These are phyloP conservation scores for Phlogophora meticulosa DNA, from an alignment of 2,888 invertebrate species.

Conservation along the genomic window DNA sequence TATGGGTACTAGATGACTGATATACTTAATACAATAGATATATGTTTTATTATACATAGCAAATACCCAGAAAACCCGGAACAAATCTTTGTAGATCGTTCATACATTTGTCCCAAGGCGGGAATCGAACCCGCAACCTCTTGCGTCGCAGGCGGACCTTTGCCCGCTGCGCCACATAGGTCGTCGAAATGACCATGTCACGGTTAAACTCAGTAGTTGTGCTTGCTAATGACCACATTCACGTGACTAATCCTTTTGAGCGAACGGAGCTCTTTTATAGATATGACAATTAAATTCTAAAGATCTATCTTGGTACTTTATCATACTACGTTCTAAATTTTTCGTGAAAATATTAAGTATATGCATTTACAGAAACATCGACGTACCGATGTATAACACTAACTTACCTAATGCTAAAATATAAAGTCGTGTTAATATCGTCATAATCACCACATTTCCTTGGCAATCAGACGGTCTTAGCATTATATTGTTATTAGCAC, in stretches of 20 bases:
- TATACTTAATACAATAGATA: no score
- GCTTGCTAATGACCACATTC: conserved; percentile 47
- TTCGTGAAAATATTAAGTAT: not conserved
- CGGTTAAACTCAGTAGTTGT: conserved; percentile 28
- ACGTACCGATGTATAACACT: not conserved
- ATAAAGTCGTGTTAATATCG: conserved; percentile 21
- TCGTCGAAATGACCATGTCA: conserved; percentile 26
- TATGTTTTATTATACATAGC: no score
- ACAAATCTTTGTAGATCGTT: no score
- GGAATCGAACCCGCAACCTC: no score
- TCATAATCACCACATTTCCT: not conserved
- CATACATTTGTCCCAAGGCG: no score
- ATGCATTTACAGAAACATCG: not conserved
- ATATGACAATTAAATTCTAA: conserved; percentile 24
- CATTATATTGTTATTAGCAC: conserved; percentile 33
- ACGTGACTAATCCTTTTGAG: conserved; percentile 38
- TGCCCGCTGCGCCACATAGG: no score
- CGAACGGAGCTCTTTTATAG: conserved; percentile 16
- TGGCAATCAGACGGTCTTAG: conserved; percentile 14
- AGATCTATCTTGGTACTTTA: not conserved
- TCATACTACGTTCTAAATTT: conserved; percentile 7
- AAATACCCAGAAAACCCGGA: no score
- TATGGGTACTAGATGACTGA: no score
- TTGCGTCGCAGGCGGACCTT: no score
- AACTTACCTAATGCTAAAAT: not conserved